Evolutionary conservation across 2,888 invertebrate species (phyloP), one percentile per base, ranked within the genome.

Genomic region (Bedellia somnulentella): DNA sequence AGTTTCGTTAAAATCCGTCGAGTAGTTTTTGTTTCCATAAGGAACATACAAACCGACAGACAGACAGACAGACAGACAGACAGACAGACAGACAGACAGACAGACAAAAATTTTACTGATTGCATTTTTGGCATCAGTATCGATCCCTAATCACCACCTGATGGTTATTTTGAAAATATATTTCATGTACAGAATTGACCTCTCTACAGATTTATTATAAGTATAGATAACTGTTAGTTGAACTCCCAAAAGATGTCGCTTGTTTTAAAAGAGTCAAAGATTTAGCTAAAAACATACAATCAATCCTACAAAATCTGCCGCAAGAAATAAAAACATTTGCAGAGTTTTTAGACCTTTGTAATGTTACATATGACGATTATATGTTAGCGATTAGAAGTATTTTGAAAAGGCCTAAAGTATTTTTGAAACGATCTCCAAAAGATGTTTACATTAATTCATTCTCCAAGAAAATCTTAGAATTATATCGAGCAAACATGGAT

Each of bases 401-500:
- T 14, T 11, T 35, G 12, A 24, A 13, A 17, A 8, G 30, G 17
- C 15, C n/a, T n/a, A n/a, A n/a, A n/a, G n/a, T n/a, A n/a, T n/a
- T n/a, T n/a, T n/a, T n/a, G n/a, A n/a, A n/a, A 26, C 15, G 38
- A 24, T 18, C 14, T 1, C 35, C 38, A 17, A 35, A 37, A 35
- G 37, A 39, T 15, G 23, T 35, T 10, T 18, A 17, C 15, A 15
- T 39, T n/a, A 42, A 44, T 38, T 25, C 39, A 16, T 44, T 31
- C 31, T 35, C 11, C 10, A 34, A 31, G 40, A 34, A 43, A 36
- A 49, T 24, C 22, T 50, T 23, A n/a, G 27, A 34, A 9, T 30
- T 49, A 8, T 41, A 41, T 11, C 27, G 37, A 22, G 49, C 56
- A 4, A 57, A 56, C 33, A 47, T 51, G 43, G 57, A 57, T 37